Base-by-base conservation (phyloP, 2,113 vertebrate genomes). In the Callithrix jacchus region DNA sequence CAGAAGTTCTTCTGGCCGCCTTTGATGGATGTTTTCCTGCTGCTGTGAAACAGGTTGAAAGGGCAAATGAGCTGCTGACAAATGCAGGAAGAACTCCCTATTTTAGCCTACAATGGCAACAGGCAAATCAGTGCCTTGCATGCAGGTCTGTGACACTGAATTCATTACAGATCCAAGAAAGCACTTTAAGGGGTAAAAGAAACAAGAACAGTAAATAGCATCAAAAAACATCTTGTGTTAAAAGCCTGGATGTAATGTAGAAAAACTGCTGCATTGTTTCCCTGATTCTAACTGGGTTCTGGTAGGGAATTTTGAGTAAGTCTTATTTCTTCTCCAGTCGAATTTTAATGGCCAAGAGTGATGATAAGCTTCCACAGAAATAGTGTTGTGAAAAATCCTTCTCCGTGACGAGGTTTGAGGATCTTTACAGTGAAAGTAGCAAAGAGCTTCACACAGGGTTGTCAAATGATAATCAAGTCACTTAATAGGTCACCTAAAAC, bases 271-370 rank as follows among this genome's bases (percentile, higher is more conserved):
- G 8, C 40, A 27, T 27, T 23, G 21, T 73, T 81, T 93, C 66
- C 32, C 49, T 70, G 49, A 87, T 87, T 82, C 54, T 92, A 82
- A 73, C 20, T 81, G n/a, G 30, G 13, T 40, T 90, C 23, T 54
- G 40, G 20, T 86, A 66, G n/a, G 71, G 68, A 83, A 89, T 71
- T 86, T 52, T 80, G 49, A 94, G 25, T 66, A 93, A 85, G 54
- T 54, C 3, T 7, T 73, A 61, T 96, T 56, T 93, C 68, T 61
- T 47, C 40, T 81, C 25, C 73, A 70, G 45, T 82, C 14, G 73
- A 82, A 70, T 92, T 89, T 93, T 87, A 94, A 92, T 18, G 89
- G 37, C 52, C 84, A 94, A 30, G 49, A 80, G 16, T 87, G 71
- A 30, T 83, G 27, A 90, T 79, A 81, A 89, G 73, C 56, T 68